A percentile compares a stretch with the other conserved stretches of the same genome.
Evolutionary conservation across 1,140 invertebrate species (phyloP).

Genomic region (Drosophila saltans): DNA sequence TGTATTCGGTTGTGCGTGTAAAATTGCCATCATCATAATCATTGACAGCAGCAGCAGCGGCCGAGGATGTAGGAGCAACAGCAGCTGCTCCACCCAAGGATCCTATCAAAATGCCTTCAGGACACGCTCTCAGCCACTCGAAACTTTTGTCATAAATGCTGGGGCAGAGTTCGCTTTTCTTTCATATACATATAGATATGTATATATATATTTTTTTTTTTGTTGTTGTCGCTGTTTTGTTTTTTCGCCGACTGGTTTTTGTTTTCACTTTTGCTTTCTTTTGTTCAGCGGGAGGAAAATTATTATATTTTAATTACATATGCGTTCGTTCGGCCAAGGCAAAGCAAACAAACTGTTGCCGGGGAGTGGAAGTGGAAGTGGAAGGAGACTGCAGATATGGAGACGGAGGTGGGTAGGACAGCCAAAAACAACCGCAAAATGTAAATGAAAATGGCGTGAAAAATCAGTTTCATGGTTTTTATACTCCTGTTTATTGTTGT

Average conservation of each 20-base stretch:
- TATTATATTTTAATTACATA: constrained; percentile 82
- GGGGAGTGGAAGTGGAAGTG: not conserved
- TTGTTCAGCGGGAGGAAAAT: constrained; percentile 60
- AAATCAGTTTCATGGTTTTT: constrained; percentile 82
- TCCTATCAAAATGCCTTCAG: constrained; percentile 26
- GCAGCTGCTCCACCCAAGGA: constrained; percentile 8
- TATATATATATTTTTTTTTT: not conserved
- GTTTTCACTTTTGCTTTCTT: constrained; percentile 37
- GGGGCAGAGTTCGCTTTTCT: constrained; percentile 36
- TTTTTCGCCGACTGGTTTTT: constrained; percentile 22
- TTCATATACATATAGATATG: constrained; percentile 15
- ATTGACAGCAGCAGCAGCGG: constrained; percentile 43
- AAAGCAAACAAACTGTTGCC: constrained; percentile 45
- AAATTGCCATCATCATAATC: constrained; percentile 77
- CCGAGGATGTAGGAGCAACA: constrained; percentile 27
- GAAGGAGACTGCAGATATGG: constrained; percentile 12
- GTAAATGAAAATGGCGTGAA: constrained; percentile 81
- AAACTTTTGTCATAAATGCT: constrained; percentile 74
- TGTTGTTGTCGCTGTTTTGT: constrained; percentile 20
- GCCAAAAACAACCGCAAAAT: constrained; percentile 58
- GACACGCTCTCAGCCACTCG: constrained; percentile 34
- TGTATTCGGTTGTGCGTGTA: constrained; percentile 57
- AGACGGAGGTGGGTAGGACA: not conserved
- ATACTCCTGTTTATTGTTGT: constrained; percentile 79
- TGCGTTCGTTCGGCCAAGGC: constrained; percentile 55